A percentile compares a stretch with the other conserved stretches of the same genome.
These are phyloP conservation scores for Caenorhabditis latens DNA, from an alignment of 1,140 invertebrate species.

Conservation along the genomic window DNA sequence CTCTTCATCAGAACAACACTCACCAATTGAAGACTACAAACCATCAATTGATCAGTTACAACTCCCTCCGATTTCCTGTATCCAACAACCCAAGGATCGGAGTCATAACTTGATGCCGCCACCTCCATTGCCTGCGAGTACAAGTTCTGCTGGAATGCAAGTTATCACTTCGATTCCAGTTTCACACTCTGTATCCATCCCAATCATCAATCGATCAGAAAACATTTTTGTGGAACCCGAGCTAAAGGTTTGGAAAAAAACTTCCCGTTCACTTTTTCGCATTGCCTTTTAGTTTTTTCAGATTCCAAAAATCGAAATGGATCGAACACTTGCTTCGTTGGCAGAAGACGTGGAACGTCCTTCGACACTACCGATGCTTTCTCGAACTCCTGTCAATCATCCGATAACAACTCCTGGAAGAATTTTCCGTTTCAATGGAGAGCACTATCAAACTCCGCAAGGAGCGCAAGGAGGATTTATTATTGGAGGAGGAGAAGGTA, in stretches of 20 bases:
- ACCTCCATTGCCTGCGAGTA: slow-evolving; percentile 5
- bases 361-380: slow-evolving; percentile 20
- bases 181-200: background rate
- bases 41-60: slow-evolving; percentile 30
- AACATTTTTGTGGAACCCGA: slow-evolving; percentile 55
- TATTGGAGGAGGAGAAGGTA: background rate
- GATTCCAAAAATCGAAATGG: slow-evolving; percentile 60
- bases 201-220: slow-evolving; percentile 28
- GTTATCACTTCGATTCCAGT: slow-evolving; percentile 14
- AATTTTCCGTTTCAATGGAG: slow-evolving; percentile 3
- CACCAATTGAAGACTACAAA: slow-evolving; percentile 34
- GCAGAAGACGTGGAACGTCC: slow-evolving; percentile 35
- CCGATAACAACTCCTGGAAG: slow-evolving; percentile 29
- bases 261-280: background rate
- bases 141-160: slow-evolving; percentile 19
- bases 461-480: background rate
- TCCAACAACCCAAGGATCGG: slow-evolving; percentile 13
- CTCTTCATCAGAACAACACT: slow-evolving; percentile 29
- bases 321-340: slow-evolving; percentile 43
- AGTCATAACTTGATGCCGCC: slow-evolving; percentile 5
- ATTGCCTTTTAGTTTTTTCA: slow-evolving; percentile 1
- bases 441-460: background rate
- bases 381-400: slow-evolving; percentile 6
- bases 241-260: slow-evolving; percentile 37
- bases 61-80: background rate